Percentiles rank a stretch among this genome's conserved stretches.
phyloP scores from a whole-genome alignment of 2,797 vertebrate genomes.

The Australoheros facetus region DNA sequence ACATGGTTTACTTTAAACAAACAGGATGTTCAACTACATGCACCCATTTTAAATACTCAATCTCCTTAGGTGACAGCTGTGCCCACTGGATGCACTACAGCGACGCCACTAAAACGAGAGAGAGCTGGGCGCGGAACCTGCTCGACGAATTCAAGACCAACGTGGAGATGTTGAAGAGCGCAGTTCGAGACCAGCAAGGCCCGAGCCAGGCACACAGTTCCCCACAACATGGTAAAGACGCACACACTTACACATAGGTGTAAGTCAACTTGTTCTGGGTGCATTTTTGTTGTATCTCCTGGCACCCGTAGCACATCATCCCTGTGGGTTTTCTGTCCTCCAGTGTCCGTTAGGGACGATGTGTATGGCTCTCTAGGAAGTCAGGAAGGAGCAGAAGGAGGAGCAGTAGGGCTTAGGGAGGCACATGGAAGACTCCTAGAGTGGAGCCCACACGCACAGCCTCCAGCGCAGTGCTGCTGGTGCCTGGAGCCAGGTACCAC shows the following conservation, averaged over 20 bases:
- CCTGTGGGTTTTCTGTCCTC: constrained; percentile 78
- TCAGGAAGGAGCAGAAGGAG: constrained; percentile 69
- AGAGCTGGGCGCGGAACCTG: constrained; percentile 88
- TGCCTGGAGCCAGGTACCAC: constrained; percentile 84
- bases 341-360: constrained; percentile 80
- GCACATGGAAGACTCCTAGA: constrained; percentile 74
- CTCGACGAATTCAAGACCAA: constrained; percentile 92
- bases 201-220: constrained; percentile 77
- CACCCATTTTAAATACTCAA: background rate
- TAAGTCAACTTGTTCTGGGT: constrained; percentile 1
- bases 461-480: constrained; percentile 81
- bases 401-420: constrained; percentile 81
- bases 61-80: constrained; percentile 88
- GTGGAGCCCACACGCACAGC: constrained; percentile 74
- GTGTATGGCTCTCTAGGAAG: constrained; percentile 77
- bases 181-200: constrained; percentile 85
- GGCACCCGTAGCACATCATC: constrained; percentile 27
- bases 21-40: too few relatives aligned
- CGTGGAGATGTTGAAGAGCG: constrained; percentile 93
- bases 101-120: constrained; percentile 93
- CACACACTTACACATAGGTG: background rate
- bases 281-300: background rate
- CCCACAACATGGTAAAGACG: constrained; percentile 83
- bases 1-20: background rate
- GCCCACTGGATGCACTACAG: constrained; percentile 97